Percentiles rank a stretch among this genome's conserved stretches.
These are phyloP conservation scores for Chunga burmeisteri DNA, from an alignment of 2,113 vertebrate genomes.

Conservation along the genomic window DNA sequence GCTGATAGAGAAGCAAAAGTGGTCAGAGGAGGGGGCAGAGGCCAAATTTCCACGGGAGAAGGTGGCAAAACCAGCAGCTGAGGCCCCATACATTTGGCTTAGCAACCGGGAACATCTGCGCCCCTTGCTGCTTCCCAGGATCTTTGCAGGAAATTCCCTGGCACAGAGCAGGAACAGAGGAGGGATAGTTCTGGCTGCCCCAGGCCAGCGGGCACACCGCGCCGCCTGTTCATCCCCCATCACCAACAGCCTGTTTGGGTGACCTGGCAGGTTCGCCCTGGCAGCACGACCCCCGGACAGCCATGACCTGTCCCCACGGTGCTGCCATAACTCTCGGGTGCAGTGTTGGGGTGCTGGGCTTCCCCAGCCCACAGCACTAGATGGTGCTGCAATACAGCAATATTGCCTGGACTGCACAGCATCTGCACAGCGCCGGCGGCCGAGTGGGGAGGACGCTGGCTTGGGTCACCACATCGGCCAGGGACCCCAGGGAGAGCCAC, in stretches of 20 bases:
- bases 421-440: rapidly evolving
- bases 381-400: conserved; percentile 47
- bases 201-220: neutral
- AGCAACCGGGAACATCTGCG: neutral
- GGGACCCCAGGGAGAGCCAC: neutral
- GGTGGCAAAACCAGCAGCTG: neutral
- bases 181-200: neutral
- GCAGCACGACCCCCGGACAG: neutral
- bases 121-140: neutral
- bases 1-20: neutral
- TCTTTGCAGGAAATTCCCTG: neutral
- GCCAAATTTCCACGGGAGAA: neutral
- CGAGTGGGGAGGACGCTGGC: rapidly evolving
- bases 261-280: neutral
- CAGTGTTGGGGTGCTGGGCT: neutral
- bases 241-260: neutral
- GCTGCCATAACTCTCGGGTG: neutral
- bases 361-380: conserved; percentile 4
- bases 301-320: rapidly evolving
- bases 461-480: neutral
- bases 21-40: neutral
- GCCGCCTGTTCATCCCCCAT: neutral
- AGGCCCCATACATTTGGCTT: neutral
- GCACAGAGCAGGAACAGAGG: neutral
- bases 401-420: rapidly evolving